Conservation (phyloP, 2,113 vertebrate species). For the Lota lota region DNA sequence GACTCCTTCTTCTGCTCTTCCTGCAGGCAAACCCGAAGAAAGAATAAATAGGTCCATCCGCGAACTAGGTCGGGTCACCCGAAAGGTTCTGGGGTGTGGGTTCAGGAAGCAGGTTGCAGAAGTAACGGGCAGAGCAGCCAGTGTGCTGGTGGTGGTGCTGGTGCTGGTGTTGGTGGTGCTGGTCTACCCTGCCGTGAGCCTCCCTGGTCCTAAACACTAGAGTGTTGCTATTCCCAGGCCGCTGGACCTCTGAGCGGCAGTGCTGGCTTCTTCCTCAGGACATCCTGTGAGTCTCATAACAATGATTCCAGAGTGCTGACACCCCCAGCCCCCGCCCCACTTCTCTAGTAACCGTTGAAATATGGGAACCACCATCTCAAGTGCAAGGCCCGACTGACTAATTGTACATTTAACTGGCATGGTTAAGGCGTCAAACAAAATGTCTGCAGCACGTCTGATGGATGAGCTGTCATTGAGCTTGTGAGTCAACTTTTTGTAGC, state of each 20-base stretch:
- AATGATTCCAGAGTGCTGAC: slow-evolving; percentile 68
- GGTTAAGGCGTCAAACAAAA: slow-evolving; percentile 26
- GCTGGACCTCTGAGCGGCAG: slow-evolving; percentile 34
- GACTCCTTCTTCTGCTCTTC: too few relatives aligned
- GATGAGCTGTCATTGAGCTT: not conserved
- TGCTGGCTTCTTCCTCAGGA: slow-evolving; percentile 88
- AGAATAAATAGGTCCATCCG: too few relatives aligned
- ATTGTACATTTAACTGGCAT: slow-evolving; percentile 19
- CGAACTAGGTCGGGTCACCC: too few relatives aligned
- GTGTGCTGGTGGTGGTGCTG: too few relatives aligned
- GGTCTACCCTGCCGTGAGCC: slow-evolving; percentile 47
- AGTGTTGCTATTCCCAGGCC: slow-evolving; percentile 35
- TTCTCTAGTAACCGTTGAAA: slow-evolving; percentile 69
- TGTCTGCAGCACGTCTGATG: not conserved
- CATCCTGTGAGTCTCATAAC: slow-evolving; percentile 89
- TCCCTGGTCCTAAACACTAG: slow-evolving; percentile 48
- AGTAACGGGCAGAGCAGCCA: too few relatives aligned
- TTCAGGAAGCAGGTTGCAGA: too few relatives aligned
- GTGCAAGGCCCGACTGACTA: slow-evolving; percentile 55
- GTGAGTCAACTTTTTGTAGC: not conserved
- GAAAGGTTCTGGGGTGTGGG: too few relatives aligned
- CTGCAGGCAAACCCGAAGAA: too few relatives aligned
- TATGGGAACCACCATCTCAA: slow-evolving; percentile 70
- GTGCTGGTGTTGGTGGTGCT: not conserved
- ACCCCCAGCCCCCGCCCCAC: slow-evolving; percentile 21